A percentile compares a stretch with the other conserved stretches of the same genome.
Conservation (phyloP, 2,888 invertebrate genomes). For the Allophyes oxyacanthae region DNA sequence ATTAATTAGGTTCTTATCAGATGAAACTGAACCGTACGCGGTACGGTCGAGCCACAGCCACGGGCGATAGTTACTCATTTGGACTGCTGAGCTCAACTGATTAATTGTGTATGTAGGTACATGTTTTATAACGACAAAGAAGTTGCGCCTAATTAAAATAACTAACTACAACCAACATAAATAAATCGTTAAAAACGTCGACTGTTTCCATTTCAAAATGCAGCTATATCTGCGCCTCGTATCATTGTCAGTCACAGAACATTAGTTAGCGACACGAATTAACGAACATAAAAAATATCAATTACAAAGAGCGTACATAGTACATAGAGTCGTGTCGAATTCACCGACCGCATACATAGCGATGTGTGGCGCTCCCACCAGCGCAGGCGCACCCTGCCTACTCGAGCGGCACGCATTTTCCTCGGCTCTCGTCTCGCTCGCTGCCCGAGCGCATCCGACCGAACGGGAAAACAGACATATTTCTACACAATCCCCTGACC, state of each 20-base stretch:
- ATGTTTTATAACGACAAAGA: conserved; percentile 20
- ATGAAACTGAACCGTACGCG: conserved; percentile 35
- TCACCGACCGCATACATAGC: conserved; percentile 33
- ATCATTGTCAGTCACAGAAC: conserved; percentile 43
- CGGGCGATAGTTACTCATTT: conserved; percentile 24
- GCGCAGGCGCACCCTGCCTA: conserved; percentile 59
- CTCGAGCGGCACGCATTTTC: conserved; percentile 72
- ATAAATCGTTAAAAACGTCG: conserved; percentile 17
- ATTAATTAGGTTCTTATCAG: conserved; percentile 50
- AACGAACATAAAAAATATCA: conserved; percentile 81
- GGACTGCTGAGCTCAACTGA: conserved; percentile 27
- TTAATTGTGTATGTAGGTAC: conserved; percentile 29
- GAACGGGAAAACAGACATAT: conserved; percentile 84
- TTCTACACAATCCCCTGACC: conserved; percentile 39
- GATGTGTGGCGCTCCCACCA: conserved; percentile 35
- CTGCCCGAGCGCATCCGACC: conserved; percentile 85
- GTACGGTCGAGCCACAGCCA: neutral
- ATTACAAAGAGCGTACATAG: conserved; percentile 70
- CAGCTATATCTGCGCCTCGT: conserved; percentile 40
- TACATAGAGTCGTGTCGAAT: conserved; percentile 42
- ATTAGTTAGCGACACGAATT: conserved; percentile 67
- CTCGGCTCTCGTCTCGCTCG: conserved; percentile 79
- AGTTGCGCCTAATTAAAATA: conserved; percentile 39
- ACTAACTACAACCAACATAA: conserved; percentile 20
- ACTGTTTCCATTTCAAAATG: conserved; percentile 14